phyloP scores from a whole-genome alignment of 2,888 invertebrate species.

The Dinocampus coccinellae region DNA sequence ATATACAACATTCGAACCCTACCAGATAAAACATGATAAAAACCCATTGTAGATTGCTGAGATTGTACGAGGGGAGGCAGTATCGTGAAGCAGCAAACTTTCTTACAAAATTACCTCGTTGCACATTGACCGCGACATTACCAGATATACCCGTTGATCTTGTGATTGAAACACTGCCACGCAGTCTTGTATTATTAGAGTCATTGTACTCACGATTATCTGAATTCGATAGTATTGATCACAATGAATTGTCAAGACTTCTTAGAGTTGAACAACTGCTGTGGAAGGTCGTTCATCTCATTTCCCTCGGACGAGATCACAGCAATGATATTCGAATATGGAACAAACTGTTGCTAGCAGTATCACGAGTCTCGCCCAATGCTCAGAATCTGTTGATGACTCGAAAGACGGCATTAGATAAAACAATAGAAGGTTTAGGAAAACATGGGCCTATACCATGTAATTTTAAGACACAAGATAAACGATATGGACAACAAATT shows the following conservation, averaged over 20 bases:
- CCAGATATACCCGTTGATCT: conserved; percentile 88
- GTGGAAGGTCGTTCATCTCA: conserved; percentile 87
- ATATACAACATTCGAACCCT: background rate
- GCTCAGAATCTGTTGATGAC: conserved; percentile 78
- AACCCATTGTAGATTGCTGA: conserved; percentile 72
- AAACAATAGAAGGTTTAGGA: conserved; percentile 88
- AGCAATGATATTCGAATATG: conserved; percentile 57
- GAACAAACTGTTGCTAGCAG: conserved; percentile 58
- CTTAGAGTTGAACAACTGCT: conserved; percentile 80
- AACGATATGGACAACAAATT: conserved; percentile 62
- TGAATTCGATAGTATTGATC: conserved; percentile 51
- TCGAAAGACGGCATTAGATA: conserved; percentile 81
- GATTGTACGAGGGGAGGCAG: conserved; percentile 88
- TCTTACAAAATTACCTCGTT: conserved; percentile 82
- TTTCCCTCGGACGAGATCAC: conserved; percentile 68
- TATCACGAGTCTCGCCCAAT: conserved; percentile 70
- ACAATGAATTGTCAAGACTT: conserved; percentile 63
- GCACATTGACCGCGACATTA: conserved; percentile 82
- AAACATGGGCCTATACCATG: conserved; percentile 84
- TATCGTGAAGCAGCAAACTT: conserved; percentile 92
- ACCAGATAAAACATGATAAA: background rate
- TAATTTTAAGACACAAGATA: conserved; percentile 38
- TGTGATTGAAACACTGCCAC: conserved; percentile 90
- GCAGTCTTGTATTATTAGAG: conserved; percentile 88
- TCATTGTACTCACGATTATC: conserved; percentile 75